Percentiles rank a stretch among this genome's conserved stretches.
Conservation (phyloP, 2,113 vertebrate genomes). For the Syngnathoides biaculeatus region DNA sequence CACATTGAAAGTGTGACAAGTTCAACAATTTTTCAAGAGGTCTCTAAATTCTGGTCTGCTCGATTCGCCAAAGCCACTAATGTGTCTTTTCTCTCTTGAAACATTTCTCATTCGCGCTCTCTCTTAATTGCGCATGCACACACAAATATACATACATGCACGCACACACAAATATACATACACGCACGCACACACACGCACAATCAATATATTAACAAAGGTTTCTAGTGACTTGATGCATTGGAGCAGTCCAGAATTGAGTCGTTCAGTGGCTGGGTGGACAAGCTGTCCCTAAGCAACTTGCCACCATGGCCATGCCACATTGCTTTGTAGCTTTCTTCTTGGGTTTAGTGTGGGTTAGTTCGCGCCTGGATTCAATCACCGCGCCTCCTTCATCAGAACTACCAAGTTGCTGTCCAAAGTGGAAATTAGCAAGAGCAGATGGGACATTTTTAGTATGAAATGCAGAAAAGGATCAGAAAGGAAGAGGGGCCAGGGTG, state of each 20-base stretch:
- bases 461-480: background rate
- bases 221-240: slow-evolving; percentile 16
- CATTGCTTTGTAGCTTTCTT: slow-evolving; percentile 8
- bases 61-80: slow-evolving; percentile 46
- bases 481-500: slow-evolving; percentile 8
- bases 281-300: slow-evolving; percentile 55
- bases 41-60: slow-evolving; percentile 56
- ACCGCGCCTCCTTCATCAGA: slow-evolving; percentile 11
- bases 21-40: slow-evolving; percentile 46
- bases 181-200: slow-evolving; percentile 13
- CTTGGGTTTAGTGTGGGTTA: slow-evolving; percentile 40
- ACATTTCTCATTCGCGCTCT: slow-evolving; percentile 15
- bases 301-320: slow-evolving; percentile 36
- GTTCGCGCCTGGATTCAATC: slow-evolving; percentile 43
- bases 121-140: slow-evolving; percentile 2
- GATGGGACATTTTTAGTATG: slow-evolving; percentile 36
- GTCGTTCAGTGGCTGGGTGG: slow-evolving; percentile 49
- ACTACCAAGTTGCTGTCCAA: slow-evolving; percentile 27
- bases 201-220: slow-evolving; percentile 39
- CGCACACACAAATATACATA: slow-evolving; percentile 22
- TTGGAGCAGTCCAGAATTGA: slow-evolving; percentile 51
- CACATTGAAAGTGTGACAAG: slow-evolving; percentile 52
- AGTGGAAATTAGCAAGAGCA: slow-evolving; percentile 37
- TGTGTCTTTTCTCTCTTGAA: slow-evolving; percentile 15
- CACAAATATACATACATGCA: slow-evolving; percentile 2